phyloP scores from a whole-genome alignment of 2,888 invertebrate species.

The Chymomyza caudatula region DNA sequence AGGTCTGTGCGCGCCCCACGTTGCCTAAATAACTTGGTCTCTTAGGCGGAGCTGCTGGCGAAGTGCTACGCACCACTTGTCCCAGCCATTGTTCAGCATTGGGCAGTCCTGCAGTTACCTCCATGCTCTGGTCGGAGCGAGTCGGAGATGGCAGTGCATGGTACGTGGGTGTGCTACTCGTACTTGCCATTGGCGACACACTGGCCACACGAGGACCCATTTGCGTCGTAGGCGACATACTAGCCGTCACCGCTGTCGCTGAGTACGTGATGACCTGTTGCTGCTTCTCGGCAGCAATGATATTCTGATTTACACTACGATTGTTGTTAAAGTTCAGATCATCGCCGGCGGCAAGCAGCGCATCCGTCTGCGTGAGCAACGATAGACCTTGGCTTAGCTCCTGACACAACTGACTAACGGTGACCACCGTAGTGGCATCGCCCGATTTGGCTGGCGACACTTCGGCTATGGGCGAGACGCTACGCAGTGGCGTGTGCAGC shows the following conservation, averaged over 20 bases:
- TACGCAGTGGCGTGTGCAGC: conserved; percentile 74
- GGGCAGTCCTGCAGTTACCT: conserved; percentile 81
- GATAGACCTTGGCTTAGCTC: conserved; percentile 85
- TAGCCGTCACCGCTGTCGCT: conserved; percentile 43
- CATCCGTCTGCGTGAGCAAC: conserved; percentile 82
- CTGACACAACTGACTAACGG: conserved; percentile 86
- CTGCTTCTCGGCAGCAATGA: conserved; percentile 74
- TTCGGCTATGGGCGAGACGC: conserved; percentile 89
- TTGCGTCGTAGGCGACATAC: conserved; percentile 74
- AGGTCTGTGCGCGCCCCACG: conserved; percentile 81
- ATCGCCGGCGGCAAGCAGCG: conserved; percentile 74
- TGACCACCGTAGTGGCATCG: conserved; percentile 78
- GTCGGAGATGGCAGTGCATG: conserved; percentile 56
- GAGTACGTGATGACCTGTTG: conserved; percentile 56
- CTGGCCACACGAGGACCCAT: conserved; percentile 82
- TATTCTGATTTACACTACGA: conserved; percentile 80
- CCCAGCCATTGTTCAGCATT: conserved; percentile 92
- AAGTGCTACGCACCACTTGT: conserved; percentile 82
- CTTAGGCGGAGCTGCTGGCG: conserved; percentile 79
- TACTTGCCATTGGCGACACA: conserved; percentile 76
- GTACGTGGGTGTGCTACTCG: conserved; percentile 27
- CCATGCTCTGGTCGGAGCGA: conserved; percentile 53
- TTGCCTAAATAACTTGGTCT: conserved; percentile 79
- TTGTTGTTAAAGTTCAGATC: conserved; percentile 81
- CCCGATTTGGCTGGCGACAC: conserved; percentile 81